phyloP scores from a whole-genome alignment of 2,888 invertebrate species.

The Paralinhomoeus sp. region DNA sequence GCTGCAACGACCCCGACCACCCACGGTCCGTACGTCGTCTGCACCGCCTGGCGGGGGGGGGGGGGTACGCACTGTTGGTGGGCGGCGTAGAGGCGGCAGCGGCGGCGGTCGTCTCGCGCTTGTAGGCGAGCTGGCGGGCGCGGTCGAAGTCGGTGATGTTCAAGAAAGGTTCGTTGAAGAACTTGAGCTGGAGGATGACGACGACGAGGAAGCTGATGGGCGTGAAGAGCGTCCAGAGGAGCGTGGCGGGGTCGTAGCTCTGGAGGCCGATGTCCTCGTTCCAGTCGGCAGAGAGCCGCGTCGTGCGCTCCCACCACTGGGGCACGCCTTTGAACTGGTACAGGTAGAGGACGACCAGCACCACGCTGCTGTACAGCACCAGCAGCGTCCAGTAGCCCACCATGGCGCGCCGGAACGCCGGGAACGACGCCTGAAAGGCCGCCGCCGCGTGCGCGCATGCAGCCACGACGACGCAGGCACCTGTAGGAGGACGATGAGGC shows the following conservation, averaged over 20 bases:
- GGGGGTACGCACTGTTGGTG: too few species aligned
- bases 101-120: too few species aligned
- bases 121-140: background rate
- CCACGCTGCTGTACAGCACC: conserved; percentile 82
- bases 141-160: conserved; percentile 13
- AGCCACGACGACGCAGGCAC: too few species aligned
- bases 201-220: conserved; percentile 89
- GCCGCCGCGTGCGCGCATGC: too few species aligned
- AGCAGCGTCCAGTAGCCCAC: conserved; percentile 83
- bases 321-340: conserved; percentile 83
- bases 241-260: conserved; percentile 49
- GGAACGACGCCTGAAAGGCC: conserved; percentile 58
- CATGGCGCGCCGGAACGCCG: conserved; percentile 71
- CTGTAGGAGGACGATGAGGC: conserved; percentile 78
- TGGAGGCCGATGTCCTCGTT: conserved; percentile 82
- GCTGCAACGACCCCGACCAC: too few species aligned
- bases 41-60: too few species aligned
- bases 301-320: conserved; percentile 49
- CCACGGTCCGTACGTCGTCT: too few species aligned
- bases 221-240: conserved; percentile 69
- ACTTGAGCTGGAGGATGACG: conserved; percentile 82
- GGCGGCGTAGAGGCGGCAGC: too few species aligned
- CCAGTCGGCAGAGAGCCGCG: conserved; percentile 32
- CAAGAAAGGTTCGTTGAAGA: conserved; percentile 84
- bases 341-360: conserved; percentile 74